Conservation (phyloP, 2,113 vertebrate genomes). For the Bettongia penicillata region DNA sequence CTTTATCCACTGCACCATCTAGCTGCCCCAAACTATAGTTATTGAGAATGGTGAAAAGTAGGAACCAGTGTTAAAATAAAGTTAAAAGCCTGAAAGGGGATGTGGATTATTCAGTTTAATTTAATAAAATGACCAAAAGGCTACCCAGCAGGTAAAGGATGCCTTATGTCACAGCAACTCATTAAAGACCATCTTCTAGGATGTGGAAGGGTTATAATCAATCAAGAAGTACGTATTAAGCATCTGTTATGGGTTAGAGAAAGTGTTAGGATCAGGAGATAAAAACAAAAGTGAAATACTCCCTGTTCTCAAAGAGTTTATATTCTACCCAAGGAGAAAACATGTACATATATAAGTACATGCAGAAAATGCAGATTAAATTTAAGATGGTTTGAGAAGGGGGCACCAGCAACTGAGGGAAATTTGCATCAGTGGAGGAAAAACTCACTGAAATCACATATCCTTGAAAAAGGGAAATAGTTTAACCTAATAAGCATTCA, state of each 20-base stretch:
- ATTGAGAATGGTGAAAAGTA: background rate
- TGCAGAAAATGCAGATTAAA: background rate
- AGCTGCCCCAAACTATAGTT: background rate
- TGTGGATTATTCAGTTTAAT: background rate
- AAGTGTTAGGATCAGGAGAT: background rate
- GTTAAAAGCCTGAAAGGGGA: background rate
- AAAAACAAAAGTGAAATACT: background rate
- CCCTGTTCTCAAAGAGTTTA: background rate
- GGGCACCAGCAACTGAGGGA: background rate
- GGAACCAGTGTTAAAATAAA: background rate
- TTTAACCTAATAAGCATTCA: background rate
- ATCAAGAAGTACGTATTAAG: background rate
- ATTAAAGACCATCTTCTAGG: background rate
- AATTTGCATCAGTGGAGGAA: background rate
- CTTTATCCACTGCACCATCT: too few species aligned
- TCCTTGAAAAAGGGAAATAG: background rate
- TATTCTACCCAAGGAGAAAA: background rate
- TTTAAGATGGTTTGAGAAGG: background rate
- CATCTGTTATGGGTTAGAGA: background rate
- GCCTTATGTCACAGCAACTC: background rate
- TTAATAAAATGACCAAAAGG: background rate
- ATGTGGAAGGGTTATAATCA: background rate
- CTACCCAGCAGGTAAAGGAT: background rate
- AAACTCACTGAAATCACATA: background rate
- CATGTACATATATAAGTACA: background rate